These are phyloP conservation scores for Tetragonisca angustula DNA, from an alignment of 2,888 invertebrate genomes.

Conservation along the genomic window DNA sequence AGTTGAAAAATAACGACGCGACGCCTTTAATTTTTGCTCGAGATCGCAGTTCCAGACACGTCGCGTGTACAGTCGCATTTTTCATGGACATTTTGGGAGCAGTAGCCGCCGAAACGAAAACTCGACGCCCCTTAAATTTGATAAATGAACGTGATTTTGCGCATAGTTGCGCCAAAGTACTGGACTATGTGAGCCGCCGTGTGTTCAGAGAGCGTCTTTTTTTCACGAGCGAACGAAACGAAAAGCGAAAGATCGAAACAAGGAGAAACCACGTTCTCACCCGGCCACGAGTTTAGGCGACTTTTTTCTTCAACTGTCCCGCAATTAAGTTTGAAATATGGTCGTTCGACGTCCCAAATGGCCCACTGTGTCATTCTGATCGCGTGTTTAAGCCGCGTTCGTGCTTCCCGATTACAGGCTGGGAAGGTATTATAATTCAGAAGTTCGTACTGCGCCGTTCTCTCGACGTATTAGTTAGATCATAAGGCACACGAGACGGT, in stretches of 20 bases:
- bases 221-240: too few species aligned
- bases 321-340: neutral
- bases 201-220: neutral
- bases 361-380: neutral
- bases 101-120: neutral
- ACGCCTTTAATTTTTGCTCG: neutral
- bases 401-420: neutral
- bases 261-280: neutral
- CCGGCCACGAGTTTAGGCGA: neutral
- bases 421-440: neutral
- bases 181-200: neutral
- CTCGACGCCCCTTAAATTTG: neutral
- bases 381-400: neutral
- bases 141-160: conserved; percentile 2
- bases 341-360: neutral
- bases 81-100: neutral
- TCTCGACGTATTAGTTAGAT: neutral
- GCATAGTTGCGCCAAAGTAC: neutral
- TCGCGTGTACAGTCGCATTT: conserved; percentile 4
- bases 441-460: neutral
- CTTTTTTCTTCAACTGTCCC: neutral
- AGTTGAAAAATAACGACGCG: neutral
- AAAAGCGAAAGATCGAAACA: neutral
- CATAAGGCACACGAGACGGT: neutral
- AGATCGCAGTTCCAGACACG: too few species aligned